A percentile compares a stretch with the other conserved stretches of the same genome.
Conservation (phyloP, 2,113 vertebrate genomes). For the Mirza zaza region DNA sequence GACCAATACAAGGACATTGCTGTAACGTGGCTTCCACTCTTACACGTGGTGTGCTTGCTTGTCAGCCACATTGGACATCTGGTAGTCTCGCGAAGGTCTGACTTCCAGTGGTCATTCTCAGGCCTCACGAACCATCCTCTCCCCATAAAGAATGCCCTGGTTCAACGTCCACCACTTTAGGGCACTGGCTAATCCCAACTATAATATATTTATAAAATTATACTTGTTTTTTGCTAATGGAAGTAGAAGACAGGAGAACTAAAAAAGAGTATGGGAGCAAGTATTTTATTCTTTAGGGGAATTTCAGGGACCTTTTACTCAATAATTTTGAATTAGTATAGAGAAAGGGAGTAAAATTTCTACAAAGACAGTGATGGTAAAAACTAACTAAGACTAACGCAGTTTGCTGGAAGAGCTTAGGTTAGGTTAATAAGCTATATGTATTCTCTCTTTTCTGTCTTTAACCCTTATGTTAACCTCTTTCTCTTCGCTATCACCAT, state of each 20-base stretch:
- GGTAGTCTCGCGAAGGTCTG: not conserved
- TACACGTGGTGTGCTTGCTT: not conserved
- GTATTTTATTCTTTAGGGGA: not conserved
- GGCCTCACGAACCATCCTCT: not conserved
- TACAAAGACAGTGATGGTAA: not conserved
- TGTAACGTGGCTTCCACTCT: not conserved
- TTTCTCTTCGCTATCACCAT: not conserved
- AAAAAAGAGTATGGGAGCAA: not conserved
- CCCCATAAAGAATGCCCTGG: not conserved
- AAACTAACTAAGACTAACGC: not conserved
- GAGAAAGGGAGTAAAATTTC: constrained; percentile 1
- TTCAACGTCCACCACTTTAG: not conserved
- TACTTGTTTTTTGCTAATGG: not conserved
- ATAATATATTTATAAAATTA: not conserved
- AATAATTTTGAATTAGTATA: not conserved
- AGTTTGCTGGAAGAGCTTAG: not conserved
- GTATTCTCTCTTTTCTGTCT: not conserved
- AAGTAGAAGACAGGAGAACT: not conserved
- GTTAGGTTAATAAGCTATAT: not conserved
- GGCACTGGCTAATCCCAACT: not conserved
- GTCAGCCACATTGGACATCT: not conserved
- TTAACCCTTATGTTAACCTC: not conserved
- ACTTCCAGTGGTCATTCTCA: not conserved
- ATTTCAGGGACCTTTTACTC: not conserved
- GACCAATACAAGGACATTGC: not conserved